Percentiles rank a stretch among this genome's conserved stretches.
Conservation (phyloP, 2,888 invertebrate genomes). For the Sussaba pulchella region DNA sequence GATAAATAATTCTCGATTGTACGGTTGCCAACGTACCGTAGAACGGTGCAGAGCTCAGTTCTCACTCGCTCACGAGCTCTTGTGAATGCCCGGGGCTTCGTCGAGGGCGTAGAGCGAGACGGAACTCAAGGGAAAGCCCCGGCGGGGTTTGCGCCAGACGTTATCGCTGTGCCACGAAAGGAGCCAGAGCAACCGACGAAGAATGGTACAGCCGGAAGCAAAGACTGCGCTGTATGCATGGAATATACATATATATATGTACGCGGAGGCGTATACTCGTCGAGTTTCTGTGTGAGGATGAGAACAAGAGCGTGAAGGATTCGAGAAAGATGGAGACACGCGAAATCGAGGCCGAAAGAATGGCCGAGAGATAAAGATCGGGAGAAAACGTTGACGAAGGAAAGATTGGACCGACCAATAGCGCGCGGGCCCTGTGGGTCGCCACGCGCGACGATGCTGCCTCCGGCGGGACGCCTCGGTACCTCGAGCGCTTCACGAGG, state of each 20-base stretch:
- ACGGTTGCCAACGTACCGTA: constrained; percentile 60
- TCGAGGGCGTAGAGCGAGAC: constrained; percentile 47
- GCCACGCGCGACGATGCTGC: constrained; percentile 49
- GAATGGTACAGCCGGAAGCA: constrained; percentile 62
- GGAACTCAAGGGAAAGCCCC: constrained; percentile 45
- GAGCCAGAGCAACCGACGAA: constrained; percentile 35
- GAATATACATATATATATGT: constrained; percentile 16
- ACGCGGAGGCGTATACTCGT: constrained; percentile 60
- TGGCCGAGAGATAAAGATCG: constrained; percentile 52
- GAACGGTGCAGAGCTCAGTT: constrained; percentile 54
- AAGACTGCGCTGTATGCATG: constrained; percentile 19
- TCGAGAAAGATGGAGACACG: constrained; percentile 38
- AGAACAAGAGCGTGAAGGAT: constrained; percentile 50
- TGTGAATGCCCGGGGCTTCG: constrained; percentile 39
- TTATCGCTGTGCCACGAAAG: constrained; percentile 58
- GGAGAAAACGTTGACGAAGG: background rate
- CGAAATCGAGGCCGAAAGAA: constrained; percentile 47
- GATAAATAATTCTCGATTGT: constrained; percentile 70
- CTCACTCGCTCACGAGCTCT: constrained; percentile 37
- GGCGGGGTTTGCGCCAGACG: constrained; percentile 62
- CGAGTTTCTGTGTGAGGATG: constrained; percentile 32
- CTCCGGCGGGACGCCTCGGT: constrained; percentile 6
- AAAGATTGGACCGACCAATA: background rate
- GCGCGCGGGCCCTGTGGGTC: constrained; percentile 18
- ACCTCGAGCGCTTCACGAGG: background rate